Evolutionary conservation across 2,797 vertebrate genomes (phyloP), one percentile per base, ranked within the genome.

Genomic region (Cyclura pinguis): DNA sequence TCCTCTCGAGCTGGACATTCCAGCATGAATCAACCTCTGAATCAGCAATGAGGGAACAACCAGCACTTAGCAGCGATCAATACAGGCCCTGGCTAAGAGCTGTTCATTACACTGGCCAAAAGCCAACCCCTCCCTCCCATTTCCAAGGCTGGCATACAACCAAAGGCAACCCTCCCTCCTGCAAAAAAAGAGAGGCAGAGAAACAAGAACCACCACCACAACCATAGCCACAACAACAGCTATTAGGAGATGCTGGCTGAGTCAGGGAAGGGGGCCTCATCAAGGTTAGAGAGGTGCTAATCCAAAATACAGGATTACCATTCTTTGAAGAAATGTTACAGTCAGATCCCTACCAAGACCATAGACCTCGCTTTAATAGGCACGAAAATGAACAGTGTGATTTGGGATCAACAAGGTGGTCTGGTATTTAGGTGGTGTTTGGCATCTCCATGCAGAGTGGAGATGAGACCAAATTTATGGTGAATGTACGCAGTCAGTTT

Each of bases 51-150:
- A 84, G 22, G 81, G 74, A 84, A 80, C 80, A 84, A 78, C 69
- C 90, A 91, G 90, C 90, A 91, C 90, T 92, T 92, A 89, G 87
- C 57, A 86, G 72, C 20, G 14, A 92, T 92, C 91, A 59, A 92
- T 92, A 86, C 84, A 32, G 80, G 47, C 69, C 35, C 69, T 86
- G 84, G 88, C 78, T 83, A 82, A 82, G 90, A 86, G 90, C 77
- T 81, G 76, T 76, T 91, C 77, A 42, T 82, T 77, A 42, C 35
- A 32, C 20, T 86, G 87, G 87, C 78, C 27, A 38, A 55, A 42
- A 57, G 83, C 90, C 90, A 86, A 55, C 6, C 29, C 38, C 55
- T 78, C 47, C 35, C 42, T 91, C 59, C 90, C 81, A 35, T 2
- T 84, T 80, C 47, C 38, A 59, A n/a, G 59, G 18, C 86, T 84